Evolutionary conservation across 2,113 vertebrate species (phyloP).

Genomic region (Heterochromis multidens): DNA sequence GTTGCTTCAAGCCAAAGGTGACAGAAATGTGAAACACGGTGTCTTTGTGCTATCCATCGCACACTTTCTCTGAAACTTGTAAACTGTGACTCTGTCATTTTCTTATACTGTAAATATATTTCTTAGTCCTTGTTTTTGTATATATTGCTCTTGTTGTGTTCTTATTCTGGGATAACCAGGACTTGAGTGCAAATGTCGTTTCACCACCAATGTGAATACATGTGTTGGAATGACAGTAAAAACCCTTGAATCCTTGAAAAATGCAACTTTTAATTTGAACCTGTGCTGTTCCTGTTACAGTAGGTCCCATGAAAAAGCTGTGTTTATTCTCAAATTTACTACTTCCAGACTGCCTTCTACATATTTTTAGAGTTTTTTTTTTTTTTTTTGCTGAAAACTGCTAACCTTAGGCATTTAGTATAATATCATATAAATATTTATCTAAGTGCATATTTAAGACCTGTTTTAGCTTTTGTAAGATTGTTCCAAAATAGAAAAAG

Average conservation of each 20-base stretch:
- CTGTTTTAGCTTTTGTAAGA: too few relatives aligned
- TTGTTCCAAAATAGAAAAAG: too few relatives aligned
- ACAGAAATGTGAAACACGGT: background rate
- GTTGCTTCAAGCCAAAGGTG: background rate
- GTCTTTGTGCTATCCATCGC: background rate
- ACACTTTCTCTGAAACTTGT: background rate
- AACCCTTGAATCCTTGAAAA: background rate
- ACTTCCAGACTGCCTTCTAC: too few relatives aligned
- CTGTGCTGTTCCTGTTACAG: too few relatives aligned
- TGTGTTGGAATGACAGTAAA: background rate
- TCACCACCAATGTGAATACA: background rate
- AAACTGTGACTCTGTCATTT: background rate
- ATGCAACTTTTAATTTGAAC: accelerated
- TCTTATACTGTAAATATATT: accelerated
- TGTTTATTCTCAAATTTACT: too few relatives aligned
- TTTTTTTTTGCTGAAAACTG: too few relatives aligned
- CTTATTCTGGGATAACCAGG: too few relatives aligned
- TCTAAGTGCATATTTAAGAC: too few relatives aligned
- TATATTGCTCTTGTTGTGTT: accelerated
- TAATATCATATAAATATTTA: too few relatives aligned
- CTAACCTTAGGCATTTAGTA: too few relatives aligned
- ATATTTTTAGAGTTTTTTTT: too few relatives aligned
- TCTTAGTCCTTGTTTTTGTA: background rate
- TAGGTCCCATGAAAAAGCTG: too few relatives aligned
- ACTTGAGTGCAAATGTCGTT: background rate